Evolutionary conservation across 2,888 invertebrate species (phyloP).

Genomic region (Lasioglossum vierecki): DNA sequence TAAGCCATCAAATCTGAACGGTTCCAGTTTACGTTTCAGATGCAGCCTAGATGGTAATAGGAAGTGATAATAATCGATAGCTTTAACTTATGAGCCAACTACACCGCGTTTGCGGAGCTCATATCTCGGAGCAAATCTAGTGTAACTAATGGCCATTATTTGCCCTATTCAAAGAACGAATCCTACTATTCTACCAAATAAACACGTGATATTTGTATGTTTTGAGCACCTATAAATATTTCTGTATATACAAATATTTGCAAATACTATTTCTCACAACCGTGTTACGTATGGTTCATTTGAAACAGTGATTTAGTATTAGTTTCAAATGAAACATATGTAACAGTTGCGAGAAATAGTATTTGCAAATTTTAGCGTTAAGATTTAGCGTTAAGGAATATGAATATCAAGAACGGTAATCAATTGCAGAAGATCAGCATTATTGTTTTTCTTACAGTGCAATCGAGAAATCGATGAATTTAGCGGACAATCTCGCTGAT

Average conservation of each 20-base stretch:
- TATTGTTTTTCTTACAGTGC: not conserved
- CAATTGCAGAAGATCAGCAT: not conserved
- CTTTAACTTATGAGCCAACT: conserved; percentile 27
- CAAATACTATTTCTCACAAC: too few species aligned
- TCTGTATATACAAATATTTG: too few species aligned
- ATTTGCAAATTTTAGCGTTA: too few species aligned
- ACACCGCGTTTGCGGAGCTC: not conserved
- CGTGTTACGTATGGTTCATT: too few species aligned
- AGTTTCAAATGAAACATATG: too few species aligned
- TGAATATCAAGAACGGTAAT: not conserved
- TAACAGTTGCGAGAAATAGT: too few species aligned
- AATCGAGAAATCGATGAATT: conserved; percentile 65
- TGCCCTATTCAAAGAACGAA: not conserved
- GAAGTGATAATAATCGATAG: conserved; percentile 65
- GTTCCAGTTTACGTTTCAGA: conserved; percentile 52
- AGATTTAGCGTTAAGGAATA: not conserved
- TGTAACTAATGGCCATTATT: conserved; percentile 2
- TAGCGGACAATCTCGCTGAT: conserved; percentile 41
- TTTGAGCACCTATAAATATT: not conserved
- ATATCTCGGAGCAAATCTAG: not conserved
- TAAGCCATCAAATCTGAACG: conserved; percentile 54
- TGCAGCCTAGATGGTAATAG: conserved; percentile 57
- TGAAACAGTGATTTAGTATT: too few species aligned
- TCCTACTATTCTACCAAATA: not conserved
- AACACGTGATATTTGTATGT: not conserved